Base-by-base conservation (phyloP, 2,888 invertebrate genomes). In the Nomada fucata region DNA sequence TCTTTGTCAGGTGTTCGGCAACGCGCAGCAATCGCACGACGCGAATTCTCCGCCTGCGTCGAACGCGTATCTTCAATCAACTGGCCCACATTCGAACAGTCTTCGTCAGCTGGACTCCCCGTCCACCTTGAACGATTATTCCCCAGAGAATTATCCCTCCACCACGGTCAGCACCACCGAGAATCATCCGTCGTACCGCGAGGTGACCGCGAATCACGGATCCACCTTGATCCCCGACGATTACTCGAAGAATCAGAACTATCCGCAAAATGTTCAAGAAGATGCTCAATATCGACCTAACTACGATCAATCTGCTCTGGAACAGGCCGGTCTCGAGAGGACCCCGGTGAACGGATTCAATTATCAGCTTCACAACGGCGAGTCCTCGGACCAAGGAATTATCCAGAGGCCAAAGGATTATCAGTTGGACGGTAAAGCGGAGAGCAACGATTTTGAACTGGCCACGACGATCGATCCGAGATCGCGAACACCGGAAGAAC, bases 301-400 rank as follows among this genome's bases (percentile, higher is more conserved):
- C 10, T 86, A 79, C 29, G 82, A 82, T 15, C 80, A 82, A 20
- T 15, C 64, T 1, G 64, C 29, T 2, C 57, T 82, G 11, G 85
- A 83, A 47, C 80, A 77, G 11, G 3, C 63, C 1, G 75, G 57
- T 0, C 59, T 92, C 0, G 90, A 91, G 11, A 86, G 86, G 3
- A 79, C 85, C 3, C 92, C 92, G 0, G 86, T 92, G 2, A 91
- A 92, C 65, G 92, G 92, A 60, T 93, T 92, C 76, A 92, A 92
- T 79, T 93, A 92, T 77, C 90, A 89, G 57, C 82, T 84, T 4
- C 89, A 90, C 15, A 76, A 76, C 3, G 82, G 83, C 23, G 88
- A 88, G n/a, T 36, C 82, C 3, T 70, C 74, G 10, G 75, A 84
- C 0, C 82, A 86, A 3, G 82, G 77, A 0, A 78, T 86, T 9